Evolutionary conservation across 2,113 vertebrate genomes (phyloP), one percentile per base, ranked within the genome.

Genomic region (Ramphastos sulfuratus): DNA sequence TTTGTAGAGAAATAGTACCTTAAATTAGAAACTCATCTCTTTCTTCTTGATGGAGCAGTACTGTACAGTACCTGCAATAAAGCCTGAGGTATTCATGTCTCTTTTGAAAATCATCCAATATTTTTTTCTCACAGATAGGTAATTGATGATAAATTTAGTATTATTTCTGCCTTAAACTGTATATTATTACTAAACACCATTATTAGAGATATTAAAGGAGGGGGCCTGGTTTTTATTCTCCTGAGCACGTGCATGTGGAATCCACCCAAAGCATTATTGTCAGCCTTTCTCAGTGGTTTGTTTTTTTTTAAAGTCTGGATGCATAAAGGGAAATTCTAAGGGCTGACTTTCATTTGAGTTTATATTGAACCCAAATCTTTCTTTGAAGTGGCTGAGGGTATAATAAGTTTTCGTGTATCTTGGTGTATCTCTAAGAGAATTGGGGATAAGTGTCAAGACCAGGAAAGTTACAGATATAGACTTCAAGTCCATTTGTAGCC

Each of bases 361-460:
- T 87, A 66, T 71, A 59, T 6, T 15, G 67, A 76, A 85, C 70
- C 37, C 79, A 82, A 85, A 55, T 52, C n/a, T 79, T 58, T 55
- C 64, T 95, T 91, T 95, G 82, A 93, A 93, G 87, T 90, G 37
- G 3, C 42, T 80, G 72, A 91, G 42, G 21, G 19, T 66, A 52
- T 70, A 74, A 46, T 54, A 31, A 63, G 2, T 7, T 63, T 87
- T 3, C 64, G 1, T 58, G 0, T 73, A 37, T 76, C 64, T 76
- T 50, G 58, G 44, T 60, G 30, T 48, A 20, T 91, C 85, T 66
- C 6, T 63, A 42, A 59, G 55, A 76, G 46, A 87, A 74, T 6
- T 82, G 52, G 5, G 72, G 87, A 75, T 92, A 94, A 91, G 35
- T 25, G 69, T 95, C 87, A 93, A 82, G 79, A 80, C 12, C 6